These are phyloP conservation scores for Periophthalmus magnuspinnatus DNA, from an alignment of 2,797 vertebrate species.

Conservation along the genomic window DNA sequence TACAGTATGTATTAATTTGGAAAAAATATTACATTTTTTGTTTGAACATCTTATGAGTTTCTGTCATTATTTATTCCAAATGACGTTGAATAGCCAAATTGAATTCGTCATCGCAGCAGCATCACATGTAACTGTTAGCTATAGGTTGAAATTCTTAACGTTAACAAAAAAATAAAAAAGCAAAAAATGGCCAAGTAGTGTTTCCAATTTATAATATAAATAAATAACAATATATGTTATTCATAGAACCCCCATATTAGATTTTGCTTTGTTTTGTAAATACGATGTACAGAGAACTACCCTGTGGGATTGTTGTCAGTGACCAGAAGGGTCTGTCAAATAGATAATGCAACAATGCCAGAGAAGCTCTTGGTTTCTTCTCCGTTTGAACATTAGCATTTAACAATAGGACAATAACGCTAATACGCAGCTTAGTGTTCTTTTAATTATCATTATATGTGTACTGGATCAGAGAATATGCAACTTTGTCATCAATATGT, in stretches of 20 bases:
- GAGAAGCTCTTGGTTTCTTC: slow-evolving; percentile 8
- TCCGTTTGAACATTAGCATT: neutral
- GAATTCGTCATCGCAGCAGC: neutral
- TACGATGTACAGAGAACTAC: slow-evolving; percentile 38
- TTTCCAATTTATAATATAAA: neutral
- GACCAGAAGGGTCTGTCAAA: slow-evolving; percentile 56
- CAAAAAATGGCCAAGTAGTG: no score
- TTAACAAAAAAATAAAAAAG: neutral
- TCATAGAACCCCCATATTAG: slow-evolving; percentile 15
- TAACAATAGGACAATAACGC: neutral
- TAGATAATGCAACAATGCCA: slow-evolving; percentile 37
- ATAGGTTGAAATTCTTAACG: neutral
- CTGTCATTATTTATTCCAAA: neutral
- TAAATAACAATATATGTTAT: neutral
- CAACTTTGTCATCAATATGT: neutral
- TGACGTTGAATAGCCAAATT: neutral
- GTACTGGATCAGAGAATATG: neutral
- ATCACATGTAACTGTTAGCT: neutral
- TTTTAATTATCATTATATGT: neutral
- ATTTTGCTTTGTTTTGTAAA: slow-evolving; percentile 27
- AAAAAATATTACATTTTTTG: neutral
- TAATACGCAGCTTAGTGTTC: neutral
- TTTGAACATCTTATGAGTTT: neutral
- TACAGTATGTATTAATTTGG: neutral
- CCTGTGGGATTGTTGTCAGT: slow-evolving; percentile 26